phyloP scores from a whole-genome alignment of 92 coral and sea anemone genomes.

The Porites cylindrica region DNA sequence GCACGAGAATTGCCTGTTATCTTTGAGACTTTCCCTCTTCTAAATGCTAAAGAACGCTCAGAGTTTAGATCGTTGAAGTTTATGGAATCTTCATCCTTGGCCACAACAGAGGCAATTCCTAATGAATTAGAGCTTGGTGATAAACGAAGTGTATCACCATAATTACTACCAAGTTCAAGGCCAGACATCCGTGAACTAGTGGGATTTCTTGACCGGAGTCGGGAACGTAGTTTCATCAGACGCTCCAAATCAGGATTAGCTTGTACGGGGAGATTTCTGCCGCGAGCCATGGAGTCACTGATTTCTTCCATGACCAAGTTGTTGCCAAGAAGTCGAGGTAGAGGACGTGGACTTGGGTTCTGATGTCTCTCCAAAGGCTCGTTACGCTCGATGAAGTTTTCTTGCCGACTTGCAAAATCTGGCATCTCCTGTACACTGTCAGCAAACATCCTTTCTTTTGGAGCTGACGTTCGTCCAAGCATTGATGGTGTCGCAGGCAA shows the following conservation, averaged over 20 bases:
- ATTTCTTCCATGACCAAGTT: conserved; percentile 70
- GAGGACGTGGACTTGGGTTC: not conserved
- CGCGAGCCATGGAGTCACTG: conserved; percentile 72
- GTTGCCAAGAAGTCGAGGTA: conserved; percentile 19
- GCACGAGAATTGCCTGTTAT: conserved; percentile 2
- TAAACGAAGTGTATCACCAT: conserved; percentile 15
- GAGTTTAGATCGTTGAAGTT: conserved; percentile 21
- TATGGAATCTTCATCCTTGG: conserved; percentile 26
- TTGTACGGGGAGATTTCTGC: conserved; percentile 60
- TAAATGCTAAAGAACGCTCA: conserved; percentile 39
- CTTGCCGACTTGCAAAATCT: conserved; percentile 6
- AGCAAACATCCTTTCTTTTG: conserved; percentile 37
- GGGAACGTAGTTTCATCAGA: conserved; percentile 30
- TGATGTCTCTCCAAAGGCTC: conserved; percentile 14
- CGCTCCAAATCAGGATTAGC: conserved; percentile 29
- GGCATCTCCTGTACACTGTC: conserved; percentile 18
- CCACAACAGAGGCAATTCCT: conserved; percentile 34
- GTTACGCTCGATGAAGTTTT: conserved; percentile 6
- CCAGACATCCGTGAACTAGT: conserved; percentile 1
- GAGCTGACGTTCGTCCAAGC: conserved; percentile 18
- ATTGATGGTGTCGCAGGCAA: conserved; percentile 6
- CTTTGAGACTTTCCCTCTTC: conserved; percentile 42
- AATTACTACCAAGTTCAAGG: conserved; percentile 1
- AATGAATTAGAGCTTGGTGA: conserved; percentile 30
- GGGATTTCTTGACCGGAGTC: not conserved